A percentile compares a stretch with the other conserved stretches of the same genome.
Evolutionary conservation across 2,113 vertebrate species (phyloP).

Genomic region (Thryonomys swinderianus): DNA sequence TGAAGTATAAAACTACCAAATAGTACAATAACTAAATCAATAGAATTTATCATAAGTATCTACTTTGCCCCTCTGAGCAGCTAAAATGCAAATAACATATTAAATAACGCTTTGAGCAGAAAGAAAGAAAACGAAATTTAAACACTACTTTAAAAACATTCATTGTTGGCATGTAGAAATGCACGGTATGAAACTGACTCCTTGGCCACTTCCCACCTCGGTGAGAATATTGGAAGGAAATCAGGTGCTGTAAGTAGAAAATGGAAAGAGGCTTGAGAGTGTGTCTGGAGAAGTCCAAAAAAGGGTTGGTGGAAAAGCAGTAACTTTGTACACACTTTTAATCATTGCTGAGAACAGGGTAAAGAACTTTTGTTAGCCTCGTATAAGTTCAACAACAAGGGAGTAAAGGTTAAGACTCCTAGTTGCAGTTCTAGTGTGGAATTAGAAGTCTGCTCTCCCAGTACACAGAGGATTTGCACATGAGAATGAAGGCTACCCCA

Average conservation of each 20-base stretch:
- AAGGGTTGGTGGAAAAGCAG: constrained; percentile 50
- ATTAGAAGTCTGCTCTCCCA: constrained; percentile 50
- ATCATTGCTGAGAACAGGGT: constrained; percentile 64
- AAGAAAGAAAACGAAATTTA: constrained; percentile 80
- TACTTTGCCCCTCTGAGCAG: constrained; percentile 80
- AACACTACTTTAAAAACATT: constrained; percentile 78
- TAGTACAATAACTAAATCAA: constrained; percentile 79
- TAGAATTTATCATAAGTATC: constrained; percentile 83
- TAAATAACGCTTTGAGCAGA: constrained; percentile 82
- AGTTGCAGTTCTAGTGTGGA: constrained; percentile 65
- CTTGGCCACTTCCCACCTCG: constrained; percentile 74
- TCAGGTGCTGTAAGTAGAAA: constrained; percentile 49
- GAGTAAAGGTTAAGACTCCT: constrained; percentile 74
- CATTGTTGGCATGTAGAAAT: constrained; percentile 76
- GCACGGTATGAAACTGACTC: constrained; percentile 57
- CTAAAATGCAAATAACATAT: constrained; percentile 83
- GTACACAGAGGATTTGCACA: constrained; percentile 71
- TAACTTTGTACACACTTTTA: constrained; percentile 68
- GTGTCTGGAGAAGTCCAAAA: background rate
- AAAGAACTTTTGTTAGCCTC: constrained; percentile 64
- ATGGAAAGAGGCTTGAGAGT: background rate
- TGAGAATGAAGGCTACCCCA: constrained; percentile 31
- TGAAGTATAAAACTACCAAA: constrained; percentile 75
- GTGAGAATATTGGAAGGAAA: constrained; percentile 50
- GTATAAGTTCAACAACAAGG: constrained; percentile 63